Evolutionary conservation across 1,140 invertebrate genomes (phyloP).

Genomic region (Cyphomyrmex costatus): DNA sequence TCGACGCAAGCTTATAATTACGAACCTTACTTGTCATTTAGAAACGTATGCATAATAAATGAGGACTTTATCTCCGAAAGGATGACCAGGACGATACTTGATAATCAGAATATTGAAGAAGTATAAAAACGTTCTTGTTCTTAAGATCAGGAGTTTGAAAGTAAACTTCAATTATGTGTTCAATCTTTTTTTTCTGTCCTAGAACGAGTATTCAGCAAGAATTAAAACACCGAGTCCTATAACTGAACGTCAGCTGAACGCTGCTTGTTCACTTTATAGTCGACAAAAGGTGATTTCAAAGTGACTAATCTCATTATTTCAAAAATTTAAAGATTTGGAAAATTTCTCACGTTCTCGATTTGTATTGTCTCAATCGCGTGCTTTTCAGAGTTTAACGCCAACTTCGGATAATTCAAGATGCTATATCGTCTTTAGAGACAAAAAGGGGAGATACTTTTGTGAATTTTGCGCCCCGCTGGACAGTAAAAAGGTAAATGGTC

Average conservation of each 20-base stretch:
- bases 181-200: background rate
- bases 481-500: slow-evolving; percentile 1
- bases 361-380: background rate
- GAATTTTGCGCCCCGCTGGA: slow-evolving; percentile 39
- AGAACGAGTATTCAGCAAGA: background rate
- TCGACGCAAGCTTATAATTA: background rate
- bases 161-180: background rate
- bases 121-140: slow-evolving; percentile 12
- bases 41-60: background rate
- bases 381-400: background rate
- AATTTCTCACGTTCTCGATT: background rate
- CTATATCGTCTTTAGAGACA: slow-evolving; percentile 39
- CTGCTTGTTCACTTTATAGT: slow-evolving; percentile 24
- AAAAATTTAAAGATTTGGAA: background rate
- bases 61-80: background rate
- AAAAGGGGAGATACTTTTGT: slow-evolving; percentile 62
- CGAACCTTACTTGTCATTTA: background rate
- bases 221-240: background rate
- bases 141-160: background rate
- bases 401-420: background rate
- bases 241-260: background rate
- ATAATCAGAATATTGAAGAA: background rate
- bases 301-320: background rate
- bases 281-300: slow-evolving; percentile 24
- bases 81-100: background rate